phyloP scores from a whole-genome alignment of 2,888 invertebrate genomes.

The Plebejus anna region DNA sequence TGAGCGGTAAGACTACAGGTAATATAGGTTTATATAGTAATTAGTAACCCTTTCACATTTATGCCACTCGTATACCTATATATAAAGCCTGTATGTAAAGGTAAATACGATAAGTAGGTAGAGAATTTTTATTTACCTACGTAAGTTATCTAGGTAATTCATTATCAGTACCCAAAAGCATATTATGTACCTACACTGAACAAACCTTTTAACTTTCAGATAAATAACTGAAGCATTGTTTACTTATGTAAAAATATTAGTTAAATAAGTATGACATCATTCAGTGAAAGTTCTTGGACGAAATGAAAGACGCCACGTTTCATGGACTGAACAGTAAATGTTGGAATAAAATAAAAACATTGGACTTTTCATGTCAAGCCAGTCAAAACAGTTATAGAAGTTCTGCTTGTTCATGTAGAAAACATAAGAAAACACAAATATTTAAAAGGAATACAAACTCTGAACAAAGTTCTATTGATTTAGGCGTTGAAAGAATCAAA shows the following conservation, averaged over 20 bases:
- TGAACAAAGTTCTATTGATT: conserved; percentile 48
- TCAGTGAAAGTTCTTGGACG: conserved; percentile 37
- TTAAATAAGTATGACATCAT: not conserved
- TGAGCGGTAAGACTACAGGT: too few relatives aligned
- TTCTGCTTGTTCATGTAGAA: conserved; percentile 38
- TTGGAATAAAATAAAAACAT: not conserved
- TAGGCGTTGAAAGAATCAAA: conserved; percentile 56
- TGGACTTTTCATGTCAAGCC: conserved; percentile 51
- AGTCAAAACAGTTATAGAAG: conserved; percentile 43
- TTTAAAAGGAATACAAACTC: conserved; percentile 35
- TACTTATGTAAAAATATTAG: not conserved
- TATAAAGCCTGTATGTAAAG: too few relatives aligned
- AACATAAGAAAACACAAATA: conserved; percentile 34
- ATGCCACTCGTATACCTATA: too few relatives aligned
- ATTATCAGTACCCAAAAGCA: too few relatives aligned
- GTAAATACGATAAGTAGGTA: too few relatives aligned
- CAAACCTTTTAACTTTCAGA: not conserved
- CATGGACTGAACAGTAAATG: not conserved
- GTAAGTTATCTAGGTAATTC: too few relatives aligned
- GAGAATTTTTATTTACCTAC: too few relatives aligned
- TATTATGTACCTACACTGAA: too few relatives aligned
- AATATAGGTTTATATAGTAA: too few relatives aligned
- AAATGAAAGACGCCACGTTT: conserved; percentile 36
- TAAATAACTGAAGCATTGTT: not conserved
- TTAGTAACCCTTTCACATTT: too few relatives aligned